phyloP scores from a whole-genome alignment of 37 sponge, comb jelly and placozoan species.

The Halichondria panicea region DNA sequence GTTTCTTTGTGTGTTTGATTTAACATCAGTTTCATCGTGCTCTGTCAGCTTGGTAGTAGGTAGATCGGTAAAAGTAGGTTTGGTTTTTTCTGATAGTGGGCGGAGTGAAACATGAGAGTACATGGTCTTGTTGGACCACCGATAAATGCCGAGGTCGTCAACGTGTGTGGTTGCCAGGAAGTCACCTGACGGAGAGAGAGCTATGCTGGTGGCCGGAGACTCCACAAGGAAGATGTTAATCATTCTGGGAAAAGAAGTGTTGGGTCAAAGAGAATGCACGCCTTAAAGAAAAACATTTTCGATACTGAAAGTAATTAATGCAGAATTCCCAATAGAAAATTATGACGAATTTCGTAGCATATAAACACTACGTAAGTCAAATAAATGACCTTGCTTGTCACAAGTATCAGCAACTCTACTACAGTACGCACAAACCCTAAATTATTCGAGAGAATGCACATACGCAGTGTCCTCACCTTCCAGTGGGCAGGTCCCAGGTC shows the following conservation, averaged over 20 bases:
- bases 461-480: slow-evolving; percentile 37
- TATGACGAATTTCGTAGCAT: too few relatives aligned
- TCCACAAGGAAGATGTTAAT: slow-evolving; percentile 86
- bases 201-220: slow-evolving; percentile 80
- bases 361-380: too few relatives aligned
- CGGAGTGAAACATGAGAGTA: slow-evolving; percentile 77
- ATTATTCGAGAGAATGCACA: too few relatives aligned
- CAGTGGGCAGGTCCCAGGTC: slow-evolving; percentile 95
- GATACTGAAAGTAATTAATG: too few relatives aligned
- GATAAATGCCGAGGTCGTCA: slow-evolving; percentile 86
- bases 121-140: slow-evolving; percentile 90
- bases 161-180: slow-evolving; percentile 85
- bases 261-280: too few relatives aligned
- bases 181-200: slow-evolving; percentile 83
- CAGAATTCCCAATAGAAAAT: too few relatives aligned
- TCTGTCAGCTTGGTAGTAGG: slow-evolving; percentile 29
- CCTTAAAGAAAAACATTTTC: too few relatives aligned
- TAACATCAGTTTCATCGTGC: slow-evolving; percentile 17
- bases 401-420: too few relatives aligned
- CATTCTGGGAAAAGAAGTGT: slow-evolving; percentile 46
- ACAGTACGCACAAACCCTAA: too few relatives aligned
- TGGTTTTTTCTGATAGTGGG: slow-evolving; percentile 56
- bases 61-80: slow-evolving; percentile 24
- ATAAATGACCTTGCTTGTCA: too few relatives aligned
- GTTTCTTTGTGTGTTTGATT: slow-evolving; percentile 6